Base-by-base conservation (phyloP, 2,797 vertebrate genomes). In the Dendrocincla fuliginosa region DNA sequence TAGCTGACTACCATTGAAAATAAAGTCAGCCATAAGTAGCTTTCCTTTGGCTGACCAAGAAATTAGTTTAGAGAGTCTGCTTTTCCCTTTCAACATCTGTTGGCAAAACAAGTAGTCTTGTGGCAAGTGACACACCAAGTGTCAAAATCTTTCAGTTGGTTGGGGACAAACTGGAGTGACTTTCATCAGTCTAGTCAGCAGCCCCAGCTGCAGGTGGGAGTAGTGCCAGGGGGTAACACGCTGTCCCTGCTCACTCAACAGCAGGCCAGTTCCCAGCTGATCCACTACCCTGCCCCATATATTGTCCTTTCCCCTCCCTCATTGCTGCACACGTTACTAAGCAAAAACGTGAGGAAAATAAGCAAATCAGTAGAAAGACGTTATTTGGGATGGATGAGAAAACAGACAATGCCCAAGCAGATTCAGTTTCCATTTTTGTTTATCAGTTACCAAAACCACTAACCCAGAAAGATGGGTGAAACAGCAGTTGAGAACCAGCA, bases 181-280 rank as follows among this genome's bases (percentile, higher is more conserved):
- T 81, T 86, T 61, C 39, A 61, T 20, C 25, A 32, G 20, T 18
- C 9, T 37, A 12, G 23, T 50, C 19, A 70, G 61, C 47, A 89
- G 68, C 28, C 10, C 16, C 49, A 30, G 16, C 10, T 50, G 15
- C 32, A 46, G n/a, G 27, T 27, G 13, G 24, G 14, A 84, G 28
- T 0, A 0, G 52, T 89, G 67, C 53, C 67, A 55, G n/a, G 2
- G 0, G 39, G 70, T 27, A 88, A 10, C 13, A 14, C 0, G 0
- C 16, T 11, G 2, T 24, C 10, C 39, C 41, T 35, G 16, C 44
- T 67, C 55, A 39, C 33, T 10, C 20, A 33, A 46, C 10, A 75
- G 8, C 5, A 22, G 13, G 8, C 27, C 41, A 41, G 39, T 11
- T 73, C 44, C 52, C 46, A 44, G 19, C 9, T 57, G 60, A 49